Evolutionary conservation across 1,140 invertebrate genomes (phyloP), one percentile per base, ranked within the genome.

Genomic region (Drosophila erecta): DNA sequence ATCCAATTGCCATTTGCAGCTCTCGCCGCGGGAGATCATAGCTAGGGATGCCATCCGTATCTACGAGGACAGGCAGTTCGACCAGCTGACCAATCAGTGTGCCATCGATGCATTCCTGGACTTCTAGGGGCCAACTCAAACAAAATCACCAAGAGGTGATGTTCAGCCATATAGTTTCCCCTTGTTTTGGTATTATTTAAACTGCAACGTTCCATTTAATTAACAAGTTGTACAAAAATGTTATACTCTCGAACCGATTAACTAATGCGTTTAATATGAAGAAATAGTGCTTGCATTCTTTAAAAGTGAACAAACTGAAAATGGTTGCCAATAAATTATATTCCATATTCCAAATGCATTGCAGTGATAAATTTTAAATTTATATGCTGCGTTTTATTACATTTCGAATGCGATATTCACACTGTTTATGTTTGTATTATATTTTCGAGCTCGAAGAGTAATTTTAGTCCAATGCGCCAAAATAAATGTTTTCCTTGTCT

Each of bases 41-140:
- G 43, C 35, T 5, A 51, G 51, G 12, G 81, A 87, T 41, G 62
- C 76, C 2, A 74, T 87, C 12, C 47, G 35, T n/a, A 43, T 84
- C 15, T 69, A 69, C 4, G 58, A 76, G 27, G 60, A 75, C 49
- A 54, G 33, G n/a, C 47, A 30, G 30, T 54, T 38, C 24, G 71
- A 79, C 35, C 58, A 55, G 38, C 20, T 22, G 4, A 44, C 67
- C 43, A 74, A 51, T 24, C 54, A 59, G 24, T 49, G 57, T 58
- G 81, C 81, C 49, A 72, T 55, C 30, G 60, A 71, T 71, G 71
- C 79, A 72, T 87, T 87, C 67, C 76, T 79, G 14, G 40, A 85
- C 58, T 85, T 86, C 59, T 86, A 78, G 30, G 4, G 1, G 4
- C 15, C 15, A 11, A 17, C 0, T 6, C 15, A 33, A 20, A 15